A percentile compares a stretch with the other conserved stretches of the same genome.
phyloP scores from a whole-genome alignment of 2,888 invertebrate genomes.

The Pyrrhosoma nymphula region DNA sequence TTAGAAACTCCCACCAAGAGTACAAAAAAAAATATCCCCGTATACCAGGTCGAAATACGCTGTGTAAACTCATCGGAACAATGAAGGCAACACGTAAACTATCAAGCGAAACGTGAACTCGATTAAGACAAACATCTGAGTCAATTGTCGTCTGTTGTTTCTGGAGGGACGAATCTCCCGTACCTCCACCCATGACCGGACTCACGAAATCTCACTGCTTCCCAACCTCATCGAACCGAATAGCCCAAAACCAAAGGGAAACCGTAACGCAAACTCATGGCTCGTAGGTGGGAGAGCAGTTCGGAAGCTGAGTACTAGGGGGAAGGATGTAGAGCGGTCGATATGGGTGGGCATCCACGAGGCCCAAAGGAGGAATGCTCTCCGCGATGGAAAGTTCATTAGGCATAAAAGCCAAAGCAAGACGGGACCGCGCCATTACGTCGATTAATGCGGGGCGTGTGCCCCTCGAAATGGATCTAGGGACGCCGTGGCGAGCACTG shows the following conservation, averaged over 20 bases:
- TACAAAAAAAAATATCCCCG: not conserved
- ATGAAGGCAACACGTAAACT: not conserved
- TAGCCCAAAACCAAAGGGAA: not conserved
- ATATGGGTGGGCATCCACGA: not conserved
- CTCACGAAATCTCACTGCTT: not conserved
- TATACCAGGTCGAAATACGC: not conserved
- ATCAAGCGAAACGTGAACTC: conserved; percentile 27
- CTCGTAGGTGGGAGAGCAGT: not conserved
- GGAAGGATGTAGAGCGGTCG: not conserved
- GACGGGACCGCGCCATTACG: conserved; percentile 52
- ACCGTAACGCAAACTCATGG: not conserved
- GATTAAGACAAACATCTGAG: conserved; percentile 18
- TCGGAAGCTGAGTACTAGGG: not conserved
- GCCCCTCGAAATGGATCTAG: conserved; percentile 3
- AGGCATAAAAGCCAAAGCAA: conserved; percentile 39
- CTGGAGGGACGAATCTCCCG: not conserved
- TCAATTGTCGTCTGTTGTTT: conserved; percentile 9
- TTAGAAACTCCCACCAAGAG: not conserved
- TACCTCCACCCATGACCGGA: not conserved
- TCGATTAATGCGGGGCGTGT: conserved; percentile 23
- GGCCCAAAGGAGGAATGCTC: not conserved
- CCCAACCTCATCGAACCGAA: not conserved
- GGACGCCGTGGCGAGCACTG: not conserved
- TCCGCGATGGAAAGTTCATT: conserved; percentile 39
- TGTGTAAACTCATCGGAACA: not conserved